Evolutionary conservation across 1,140 invertebrate genomes (phyloP), one percentile per base, ranked within the genome.

Genomic region (Drosophila saltans): DNA sequence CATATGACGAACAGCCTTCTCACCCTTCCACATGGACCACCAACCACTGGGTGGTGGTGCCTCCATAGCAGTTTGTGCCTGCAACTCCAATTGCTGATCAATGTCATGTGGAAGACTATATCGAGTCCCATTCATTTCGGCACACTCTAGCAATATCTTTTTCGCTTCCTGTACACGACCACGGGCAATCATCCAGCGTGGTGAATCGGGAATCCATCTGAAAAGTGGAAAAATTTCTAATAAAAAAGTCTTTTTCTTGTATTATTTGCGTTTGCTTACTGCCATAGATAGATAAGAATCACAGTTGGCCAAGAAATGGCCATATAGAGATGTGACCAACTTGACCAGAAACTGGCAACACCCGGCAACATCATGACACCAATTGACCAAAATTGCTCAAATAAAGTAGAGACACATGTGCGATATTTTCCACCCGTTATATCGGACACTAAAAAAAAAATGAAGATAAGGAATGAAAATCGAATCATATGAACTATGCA

Each of bases 121-220:
- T 4, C 88, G 80, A 3, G 85, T 92, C 0, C 93, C 93, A 66
- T 94, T 94, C 63, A 93, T 93, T 69, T 93, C 94, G 5, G 96
- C 96, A 9, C 96, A 96, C 62, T 94, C 94, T 66, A 95, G 93
- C 1, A 97, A 81, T 1, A 97, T 94, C 63, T 94, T 93, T 66
- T 96, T 95, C 0, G 97, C 96, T 72, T 96, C 94, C 39, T 95
- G 94, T 28, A 96, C 94, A 63, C 94, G 94, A 0, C 96, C 96
- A 59, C 95, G 94, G 0, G 96, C 94, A 1, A 97, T 92, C n/a
- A 97, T 92, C 97, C 97, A 98, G 65, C 97, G 93, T 0, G 97
- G 97, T 28, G 96, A 97, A 92, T 98, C 97, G 39, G 97, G 96
- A 83, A 97, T 92, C 89, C 91, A 91, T 69, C 91, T 92, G 21